These are phyloP conservation scores for Ericerus pela DNA, from an alignment of 1,140 invertebrate genomes.

Conservation along the genomic window DNA sequence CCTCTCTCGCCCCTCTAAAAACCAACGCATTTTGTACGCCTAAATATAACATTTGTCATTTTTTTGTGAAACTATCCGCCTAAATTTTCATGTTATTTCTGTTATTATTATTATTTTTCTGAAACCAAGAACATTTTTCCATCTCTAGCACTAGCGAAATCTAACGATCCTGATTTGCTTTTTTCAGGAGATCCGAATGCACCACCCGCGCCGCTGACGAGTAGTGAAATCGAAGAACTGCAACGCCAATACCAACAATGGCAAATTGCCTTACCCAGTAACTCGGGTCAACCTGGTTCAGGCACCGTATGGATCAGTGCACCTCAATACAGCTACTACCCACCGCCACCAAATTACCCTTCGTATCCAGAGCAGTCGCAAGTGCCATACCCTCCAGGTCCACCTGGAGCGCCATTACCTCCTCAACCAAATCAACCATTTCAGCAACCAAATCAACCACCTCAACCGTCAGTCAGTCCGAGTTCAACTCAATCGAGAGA, in stretches of 20 bases:
- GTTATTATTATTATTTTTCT: no score
- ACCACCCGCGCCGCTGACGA: not conserved
- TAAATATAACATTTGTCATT: no score
- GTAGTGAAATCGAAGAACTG: constrained; percentile 11
- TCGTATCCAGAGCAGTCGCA: constrained; percentile 17
- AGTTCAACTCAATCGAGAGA: not conserved
- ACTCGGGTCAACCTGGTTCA: constrained; percentile 26
- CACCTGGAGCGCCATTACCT: constrained; percentile 17
- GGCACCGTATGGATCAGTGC: constrained; percentile 27
- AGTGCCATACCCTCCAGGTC: constrained; percentile 16
- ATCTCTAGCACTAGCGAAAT: no score
- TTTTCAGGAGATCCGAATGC: not conserved
- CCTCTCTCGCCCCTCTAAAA: no score
- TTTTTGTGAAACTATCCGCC: no score
- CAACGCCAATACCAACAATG: constrained; percentile 24
- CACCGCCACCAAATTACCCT: constrained; percentile 6
- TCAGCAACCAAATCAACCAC: not conserved
- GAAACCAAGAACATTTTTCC: no score
- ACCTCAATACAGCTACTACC: constrained; percentile 23
- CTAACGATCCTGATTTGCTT: not conserved
- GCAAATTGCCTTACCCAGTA: constrained; percentile 25
- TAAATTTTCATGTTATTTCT: no score
- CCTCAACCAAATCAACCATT: constrained; percentile 15
- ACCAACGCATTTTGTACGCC: no score
- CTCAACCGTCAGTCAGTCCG: constrained; percentile 1